Evolutionary conservation across 2,888 invertebrate genomes (phyloP).

Genomic region (Asteroscopus sphinx): DNA sequence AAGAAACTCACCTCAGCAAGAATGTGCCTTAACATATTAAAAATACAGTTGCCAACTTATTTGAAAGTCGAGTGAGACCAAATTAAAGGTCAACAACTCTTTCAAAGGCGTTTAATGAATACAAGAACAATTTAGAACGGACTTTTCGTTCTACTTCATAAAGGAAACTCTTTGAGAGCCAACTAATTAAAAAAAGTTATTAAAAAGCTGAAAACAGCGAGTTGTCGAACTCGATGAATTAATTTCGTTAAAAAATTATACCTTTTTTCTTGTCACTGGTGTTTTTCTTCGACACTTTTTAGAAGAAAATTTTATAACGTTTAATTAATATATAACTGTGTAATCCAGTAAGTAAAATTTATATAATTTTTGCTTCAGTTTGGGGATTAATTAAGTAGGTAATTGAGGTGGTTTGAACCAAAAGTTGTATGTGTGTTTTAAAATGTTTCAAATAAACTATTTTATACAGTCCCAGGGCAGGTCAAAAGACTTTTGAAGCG

Average conservation of each 20-base stretch:
- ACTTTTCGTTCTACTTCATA: constrained; percentile 50
- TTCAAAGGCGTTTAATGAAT: constrained; percentile 62
- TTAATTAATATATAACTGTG: constrained; percentile 49
- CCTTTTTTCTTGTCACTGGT: constrained; percentile 61
- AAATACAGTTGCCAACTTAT: constrained; percentile 40
- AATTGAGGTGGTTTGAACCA: not conserved
- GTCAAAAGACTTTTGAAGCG: too few species aligned
- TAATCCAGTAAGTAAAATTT: constrained; percentile 22
- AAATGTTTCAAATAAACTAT: too few species aligned
- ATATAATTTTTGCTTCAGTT: constrained; percentile 5
- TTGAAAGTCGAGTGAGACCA: constrained; percentile 46
- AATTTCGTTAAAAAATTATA: constrained; percentile 72
- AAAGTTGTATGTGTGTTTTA: too few species aligned
- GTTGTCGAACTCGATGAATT: constrained; percentile 75
- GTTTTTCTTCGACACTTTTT: constrained; percentile 60
- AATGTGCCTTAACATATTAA: constrained; percentile 15
- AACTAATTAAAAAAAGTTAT: constrained; percentile 69
- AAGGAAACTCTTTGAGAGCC: constrained; percentile 62
- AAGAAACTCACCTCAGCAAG: not conserved
- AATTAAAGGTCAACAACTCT: constrained; percentile 66
- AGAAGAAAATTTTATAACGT: constrained; percentile 34
- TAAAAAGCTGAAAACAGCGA: constrained; percentile 61
- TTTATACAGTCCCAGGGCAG: too few species aligned
- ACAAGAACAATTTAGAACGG: constrained; percentile 62
- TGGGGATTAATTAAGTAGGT: not conserved